Evolutionary conservation across 2,888 invertebrate species (phyloP).

Genomic region (Conchocele bisecta): DNA sequence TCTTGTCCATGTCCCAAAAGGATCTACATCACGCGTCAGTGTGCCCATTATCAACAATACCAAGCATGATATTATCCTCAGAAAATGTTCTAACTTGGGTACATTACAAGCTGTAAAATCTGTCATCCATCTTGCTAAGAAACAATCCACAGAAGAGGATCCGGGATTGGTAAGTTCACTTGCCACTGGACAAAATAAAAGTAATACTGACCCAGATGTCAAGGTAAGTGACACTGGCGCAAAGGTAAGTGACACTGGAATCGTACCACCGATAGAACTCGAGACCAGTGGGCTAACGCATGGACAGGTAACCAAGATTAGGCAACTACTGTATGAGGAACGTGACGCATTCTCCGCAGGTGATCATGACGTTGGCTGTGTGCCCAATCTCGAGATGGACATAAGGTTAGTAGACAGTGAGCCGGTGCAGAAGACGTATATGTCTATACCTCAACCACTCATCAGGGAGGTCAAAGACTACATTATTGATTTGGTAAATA

Average conservation of each 20-base stretch:
- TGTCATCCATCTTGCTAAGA: not conserved
- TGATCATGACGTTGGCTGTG: conserved; percentile 17
- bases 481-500: not conserved
- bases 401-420: not conserved
- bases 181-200: too few relatives aligned
- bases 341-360: not conserved
- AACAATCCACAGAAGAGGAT: too few relatives aligned
- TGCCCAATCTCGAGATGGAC: conserved; percentile 1
- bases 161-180: too few relatives aligned
- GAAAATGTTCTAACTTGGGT: not conserved
- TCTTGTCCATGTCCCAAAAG: not conserved
- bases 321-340: not conserved
- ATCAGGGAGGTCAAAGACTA: conserved; percentile 16
- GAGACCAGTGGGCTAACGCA: not conserved
- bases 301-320: not conserved
- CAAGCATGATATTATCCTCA: not conserved
- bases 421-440: not conserved
- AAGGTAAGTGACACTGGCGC: too few relatives aligned
- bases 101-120: not conserved
- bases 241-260: too few relatives aligned
- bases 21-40: not conserved
- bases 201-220: too few relatives aligned
- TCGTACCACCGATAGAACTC: not conserved
- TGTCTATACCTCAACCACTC: conserved; percentile 10
- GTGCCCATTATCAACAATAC: not conserved